Evolutionary conservation across 2,888 invertebrate genomes (phyloP), one percentile per base, ranked within the genome.

Genomic region (Stramonita haemastoma): DNA sequence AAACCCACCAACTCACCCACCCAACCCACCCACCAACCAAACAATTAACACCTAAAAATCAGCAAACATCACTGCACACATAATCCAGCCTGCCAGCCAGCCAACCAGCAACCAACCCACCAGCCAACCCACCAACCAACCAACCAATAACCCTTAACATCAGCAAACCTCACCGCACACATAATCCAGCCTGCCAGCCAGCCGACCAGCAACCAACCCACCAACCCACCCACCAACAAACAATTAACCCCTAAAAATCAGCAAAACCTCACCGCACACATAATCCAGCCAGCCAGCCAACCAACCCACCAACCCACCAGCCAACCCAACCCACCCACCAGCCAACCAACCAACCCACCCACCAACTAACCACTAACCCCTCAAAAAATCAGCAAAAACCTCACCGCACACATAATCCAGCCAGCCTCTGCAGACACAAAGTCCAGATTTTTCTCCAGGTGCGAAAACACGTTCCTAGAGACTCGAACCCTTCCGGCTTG

Each of bases 401-500:
- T 22, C 79, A 89, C 87, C 57, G 79, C 73, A 29, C 89, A 90
- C n/a, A 89, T 86, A 32, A 90, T 90, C 89, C 89, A 89, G 66
- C 89, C 90, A 8, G 90, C 87, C 34, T 88, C 88, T 34, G 86
- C 89, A 17, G 89, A 89, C 86, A 87, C 77, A 36, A 91, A 91
- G 57, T 89, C 90, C 13, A 89, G 77, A 29, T 87, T 90, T 36
- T 92, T 91, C 79, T 91, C 90, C 13, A 93, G 88, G 70, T 92
- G 90, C 0, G 57, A 84, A 85, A 91, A 89, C 19, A 92, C 87
- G 36, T 81, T 66, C 11, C 89, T 81, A 17, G 93, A 92, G 19
- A 93, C 90, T n/a, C 89, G 89, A 32, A 94, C 92, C 60, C 90
- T 90, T 70, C 89, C 84, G 8, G 91, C 90, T n/a, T 89, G 66